Conservation (phyloP, 2,797 vertebrate genomes). For the Limosa lapponica region DNA sequence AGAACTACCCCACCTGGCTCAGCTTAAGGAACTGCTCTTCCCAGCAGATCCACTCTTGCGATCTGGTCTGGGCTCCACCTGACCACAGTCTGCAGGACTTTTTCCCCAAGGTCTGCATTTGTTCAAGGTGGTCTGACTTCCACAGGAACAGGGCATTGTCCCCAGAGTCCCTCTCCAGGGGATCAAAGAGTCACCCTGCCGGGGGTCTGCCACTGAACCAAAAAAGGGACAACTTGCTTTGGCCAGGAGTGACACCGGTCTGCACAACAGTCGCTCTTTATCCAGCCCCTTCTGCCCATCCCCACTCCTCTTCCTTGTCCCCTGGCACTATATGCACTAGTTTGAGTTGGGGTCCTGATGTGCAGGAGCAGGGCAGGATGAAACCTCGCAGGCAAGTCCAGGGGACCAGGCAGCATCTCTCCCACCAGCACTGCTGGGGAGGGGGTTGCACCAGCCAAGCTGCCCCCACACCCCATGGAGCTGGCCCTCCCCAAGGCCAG, state of each 20-base stretch:
- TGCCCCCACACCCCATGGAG: background rate
- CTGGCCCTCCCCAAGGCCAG: background rate
- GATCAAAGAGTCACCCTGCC: background rate
- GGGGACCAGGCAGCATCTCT: background rate
- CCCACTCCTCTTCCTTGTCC: background rate
- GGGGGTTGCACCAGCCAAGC: background rate
- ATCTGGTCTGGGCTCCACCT: background rate
- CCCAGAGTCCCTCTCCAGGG: background rate
- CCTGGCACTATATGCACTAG: background rate
- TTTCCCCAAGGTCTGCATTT: background rate
- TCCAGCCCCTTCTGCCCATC: background rate
- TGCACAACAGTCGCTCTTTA: background rate
- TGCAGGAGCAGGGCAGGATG: background rate
- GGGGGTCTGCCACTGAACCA: background rate
- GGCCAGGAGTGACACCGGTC: background rate
- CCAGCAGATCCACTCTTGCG: background rate
- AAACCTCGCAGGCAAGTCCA: background rate
- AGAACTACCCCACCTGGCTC: background rate
- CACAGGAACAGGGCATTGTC: background rate
- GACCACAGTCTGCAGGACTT: background rate
- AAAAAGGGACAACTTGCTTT: background rate
- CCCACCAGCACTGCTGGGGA: background rate
- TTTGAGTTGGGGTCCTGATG: background rate
- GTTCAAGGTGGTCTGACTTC: background rate
- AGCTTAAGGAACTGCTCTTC: accelerated